Evolutionary conservation across 2,113 vertebrate species (phyloP), one percentile per base, ranked within the genome.

Genomic region (Chaetorhynchus papuensis): DNA sequence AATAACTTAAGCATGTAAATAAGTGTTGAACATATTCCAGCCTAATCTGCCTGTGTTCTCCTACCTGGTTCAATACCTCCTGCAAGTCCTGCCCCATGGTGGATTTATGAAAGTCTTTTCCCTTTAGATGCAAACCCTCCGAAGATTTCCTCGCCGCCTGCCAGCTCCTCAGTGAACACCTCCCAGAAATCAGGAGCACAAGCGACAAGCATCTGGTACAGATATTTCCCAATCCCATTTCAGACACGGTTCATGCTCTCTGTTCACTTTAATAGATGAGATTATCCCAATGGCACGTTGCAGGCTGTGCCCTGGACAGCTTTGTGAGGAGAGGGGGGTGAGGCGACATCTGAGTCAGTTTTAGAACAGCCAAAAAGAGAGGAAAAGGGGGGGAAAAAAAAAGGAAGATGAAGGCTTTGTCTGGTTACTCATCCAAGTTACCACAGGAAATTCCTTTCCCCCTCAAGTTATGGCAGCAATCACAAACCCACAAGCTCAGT

Each of bases 131-230:
- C 95, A 97, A 98, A 78, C 98, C 99, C 28, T 98, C 99, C 1
- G 98, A 98, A 91, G 98, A 97, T 65, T 99, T 99, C 93, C 98
- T 99, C 45, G 97, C 97, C 1, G 98, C 97, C 30, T 99, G 99
- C 96, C 96, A 97, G 68, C 98, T 98, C 49, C 96, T 99, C 78
- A 99, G 98, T 94, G 98, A 98, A 91, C 98, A 98, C 79, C 98
- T 99, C 97, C 97, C 98, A 23, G 99, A 99, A 93, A 97, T 98
- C 64, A 97, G 98, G 63, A 97, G 98, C 61, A 98, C 98, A 37
- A 96, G 91, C 2, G 96, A 99, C 97, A 98, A 98, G 79, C 98
- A 98, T 94, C 98, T 99, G 99, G 99, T 99, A 98, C 95, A 74
- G n/a, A 50, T 56, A 81, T 49, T 94, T 75, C 96, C 83, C 85